Evolutionary conservation across 2,888 invertebrate species (phyloP).

Genomic region (Nomada lathburiana): DNA sequence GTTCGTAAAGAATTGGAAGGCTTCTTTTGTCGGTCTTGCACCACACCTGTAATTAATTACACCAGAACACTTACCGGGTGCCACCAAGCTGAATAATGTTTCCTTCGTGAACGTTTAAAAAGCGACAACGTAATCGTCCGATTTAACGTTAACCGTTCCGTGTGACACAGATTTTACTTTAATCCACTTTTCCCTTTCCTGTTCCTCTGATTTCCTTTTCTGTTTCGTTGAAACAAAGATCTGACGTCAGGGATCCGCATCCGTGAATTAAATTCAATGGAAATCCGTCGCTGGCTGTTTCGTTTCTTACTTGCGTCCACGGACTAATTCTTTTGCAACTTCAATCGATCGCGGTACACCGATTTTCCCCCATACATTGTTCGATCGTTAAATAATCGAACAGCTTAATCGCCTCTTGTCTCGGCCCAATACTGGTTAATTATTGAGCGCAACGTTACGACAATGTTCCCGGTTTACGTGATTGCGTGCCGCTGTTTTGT

Average conservation of each 20-base stretch:
- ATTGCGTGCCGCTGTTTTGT: not conserved
- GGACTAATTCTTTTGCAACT: slow-evolving; percentile 33
- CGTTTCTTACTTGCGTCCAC: slow-evolving; percentile 31
- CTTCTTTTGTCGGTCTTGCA: slow-evolving; percentile 21
- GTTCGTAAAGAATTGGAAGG: slow-evolving; percentile 1
- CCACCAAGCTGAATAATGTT: not conserved
- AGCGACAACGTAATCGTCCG: not conserved
- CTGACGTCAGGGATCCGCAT: not conserved
- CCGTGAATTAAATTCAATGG: slow-evolving; percentile 1
- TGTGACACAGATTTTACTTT: slow-evolving; percentile 18
- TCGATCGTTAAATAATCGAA: slow-evolving; percentile 39
- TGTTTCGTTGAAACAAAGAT: not conserved
- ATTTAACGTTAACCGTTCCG: slow-evolving; percentile 3
- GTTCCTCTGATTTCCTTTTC: not conserved
- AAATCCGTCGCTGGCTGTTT: not conserved
- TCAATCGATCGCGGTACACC: slow-evolving; percentile 16
- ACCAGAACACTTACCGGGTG: not conserved
- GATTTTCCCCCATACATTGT: not conserved
- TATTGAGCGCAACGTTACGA: slow-evolving; percentile 1
- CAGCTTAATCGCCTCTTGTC: slow-evolving; percentile 11
- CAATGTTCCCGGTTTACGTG: not conserved
- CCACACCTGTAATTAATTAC: slow-evolving; percentile 30
- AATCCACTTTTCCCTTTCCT: not conserved
- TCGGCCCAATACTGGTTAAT: not conserved
- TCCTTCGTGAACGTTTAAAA: not conserved